Conservation (phyloP, 2,797 vertebrate genomes). For the Distichodus sexfasciatus region DNA sequence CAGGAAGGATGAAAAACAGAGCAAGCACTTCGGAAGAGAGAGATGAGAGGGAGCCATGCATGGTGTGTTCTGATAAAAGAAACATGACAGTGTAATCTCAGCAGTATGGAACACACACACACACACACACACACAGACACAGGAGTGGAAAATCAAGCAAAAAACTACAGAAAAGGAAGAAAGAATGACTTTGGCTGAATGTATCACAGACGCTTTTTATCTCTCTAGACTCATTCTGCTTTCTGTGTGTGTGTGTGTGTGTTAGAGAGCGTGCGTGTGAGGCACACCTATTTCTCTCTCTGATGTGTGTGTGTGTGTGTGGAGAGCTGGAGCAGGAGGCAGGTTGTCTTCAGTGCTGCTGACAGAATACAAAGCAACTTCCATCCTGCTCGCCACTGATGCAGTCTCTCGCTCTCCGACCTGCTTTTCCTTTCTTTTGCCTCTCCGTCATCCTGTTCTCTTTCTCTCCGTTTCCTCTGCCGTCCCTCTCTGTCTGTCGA, state of each 20-base stretch:
- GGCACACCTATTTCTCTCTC: not conserved
- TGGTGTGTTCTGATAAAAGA: conserved; percentile 25
- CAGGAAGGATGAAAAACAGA: not conserved
- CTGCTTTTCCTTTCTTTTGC: no score
- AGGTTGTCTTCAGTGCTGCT: conserved; percentile 14
- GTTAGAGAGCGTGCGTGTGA: not conserved
- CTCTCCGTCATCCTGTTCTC: no score
- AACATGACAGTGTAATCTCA: conserved; percentile 22
- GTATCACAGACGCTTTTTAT: not conserved
- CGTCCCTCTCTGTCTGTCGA: conserved; percentile 20
- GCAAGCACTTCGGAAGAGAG: conserved; percentile 5
- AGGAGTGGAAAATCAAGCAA: not conserved
- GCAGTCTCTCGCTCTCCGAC: no score
- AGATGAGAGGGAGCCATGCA: not conserved
- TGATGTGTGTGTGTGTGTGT: no score
- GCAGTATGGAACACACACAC: conserved; percentile 8
- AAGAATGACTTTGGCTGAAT: not conserved
- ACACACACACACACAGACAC: conserved; percentile 23
- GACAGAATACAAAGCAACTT: conserved; percentile 42
- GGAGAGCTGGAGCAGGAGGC: conserved; percentile 12
- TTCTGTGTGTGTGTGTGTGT: not conserved
- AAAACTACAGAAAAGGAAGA: not conserved
- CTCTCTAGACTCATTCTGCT: not conserved
- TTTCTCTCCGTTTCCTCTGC: not conserved
- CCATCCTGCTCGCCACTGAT: no score